Conservation (phyloP, 1,140 invertebrate genomes). For the Meloidogyne chitwoodi region DNA sequence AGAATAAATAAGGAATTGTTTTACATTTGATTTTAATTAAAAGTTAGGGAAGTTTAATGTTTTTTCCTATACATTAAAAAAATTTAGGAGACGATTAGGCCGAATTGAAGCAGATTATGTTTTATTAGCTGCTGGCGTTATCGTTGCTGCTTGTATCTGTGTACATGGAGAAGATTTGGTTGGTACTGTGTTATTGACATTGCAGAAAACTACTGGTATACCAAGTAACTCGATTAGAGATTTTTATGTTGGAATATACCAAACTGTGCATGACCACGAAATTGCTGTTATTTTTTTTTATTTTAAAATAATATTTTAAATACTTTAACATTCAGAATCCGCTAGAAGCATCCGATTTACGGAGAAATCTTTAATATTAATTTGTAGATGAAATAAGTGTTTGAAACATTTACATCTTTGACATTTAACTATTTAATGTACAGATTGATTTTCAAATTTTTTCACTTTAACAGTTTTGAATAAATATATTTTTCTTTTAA, state of each 20-base stretch:
- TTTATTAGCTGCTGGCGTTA: constrained; percentile 21
- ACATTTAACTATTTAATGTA: not conserved
- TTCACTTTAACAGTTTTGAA: not conserved
- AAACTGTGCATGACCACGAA: constrained; percentile 7
- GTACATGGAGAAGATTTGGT: constrained; percentile 23
- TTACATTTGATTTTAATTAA: too few species aligned
- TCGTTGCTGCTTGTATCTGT: constrained; percentile 18
- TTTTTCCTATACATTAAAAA: too few species aligned
- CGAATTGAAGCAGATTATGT: constrained; percentile 21
- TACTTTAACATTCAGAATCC: not conserved
- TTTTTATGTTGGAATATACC: constrained; percentile 23
- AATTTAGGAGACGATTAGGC: constrained; percentile 19
- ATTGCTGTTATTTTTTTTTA: not conserved
- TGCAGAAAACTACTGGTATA: constrained; percentile 12
- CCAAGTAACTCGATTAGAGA: constrained; percentile 10
- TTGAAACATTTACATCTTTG: not conserved
- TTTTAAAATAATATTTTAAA: not conserved
- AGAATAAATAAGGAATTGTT: too few species aligned
- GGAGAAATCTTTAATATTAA: not conserved
- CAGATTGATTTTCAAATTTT: not conserved
- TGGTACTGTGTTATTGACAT: constrained; percentile 2
- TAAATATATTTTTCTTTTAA: not conserved
- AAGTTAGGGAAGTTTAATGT: too few species aligned
- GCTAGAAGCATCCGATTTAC: not conserved
- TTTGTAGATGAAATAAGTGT: not conserved